A percentile compares a stretch with the other conserved stretches of the same genome.
phyloP scores from a whole-genome alignment of 2,113 vertebrate genomes.

The Sceloporus tristichus region DNA sequence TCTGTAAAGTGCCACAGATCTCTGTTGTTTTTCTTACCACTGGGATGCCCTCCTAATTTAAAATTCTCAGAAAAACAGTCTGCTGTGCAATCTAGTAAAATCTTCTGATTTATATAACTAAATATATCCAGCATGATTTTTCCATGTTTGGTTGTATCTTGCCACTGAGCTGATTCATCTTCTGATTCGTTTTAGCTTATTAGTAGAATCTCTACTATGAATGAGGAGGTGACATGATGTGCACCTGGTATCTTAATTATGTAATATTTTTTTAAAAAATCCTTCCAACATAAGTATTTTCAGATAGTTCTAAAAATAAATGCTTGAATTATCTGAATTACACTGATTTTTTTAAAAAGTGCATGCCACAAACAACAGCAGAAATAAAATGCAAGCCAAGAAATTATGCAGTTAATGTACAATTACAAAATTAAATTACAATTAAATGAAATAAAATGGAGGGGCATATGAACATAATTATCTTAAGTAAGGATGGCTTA shows the following conservation, averaged over 20 bases:
- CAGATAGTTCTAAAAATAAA: not conserved
- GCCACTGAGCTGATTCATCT: slow-evolving; percentile 4
- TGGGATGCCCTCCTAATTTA: not conserved
- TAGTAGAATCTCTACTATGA: not conserved
- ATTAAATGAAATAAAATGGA: too few species aligned
- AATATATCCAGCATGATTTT: not conserved
- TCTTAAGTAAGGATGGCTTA: too few species aligned
- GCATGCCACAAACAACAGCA: too few species aligned
- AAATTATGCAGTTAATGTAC: too few species aligned
- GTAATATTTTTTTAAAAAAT: not conserved
- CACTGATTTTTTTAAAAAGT: too few species aligned
- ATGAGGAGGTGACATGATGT: not conserved
- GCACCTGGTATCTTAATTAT: not conserved
- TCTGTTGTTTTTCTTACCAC: too few species aligned
- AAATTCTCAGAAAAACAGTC: not conserved
- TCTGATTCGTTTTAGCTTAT: not conserved
- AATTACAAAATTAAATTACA: too few species aligned
- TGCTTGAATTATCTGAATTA: too few species aligned
- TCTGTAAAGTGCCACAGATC: too few species aligned
- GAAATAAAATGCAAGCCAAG: too few species aligned
- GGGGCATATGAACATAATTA: too few species aligned
- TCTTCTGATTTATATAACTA: not conserved
- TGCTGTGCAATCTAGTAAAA: not conserved
- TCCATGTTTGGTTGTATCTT: not conserved
- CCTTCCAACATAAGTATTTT: not conserved